Base-by-base conservation (phyloP, 2,113 vertebrate genomes). In the Podilymbus podiceps region DNA sequence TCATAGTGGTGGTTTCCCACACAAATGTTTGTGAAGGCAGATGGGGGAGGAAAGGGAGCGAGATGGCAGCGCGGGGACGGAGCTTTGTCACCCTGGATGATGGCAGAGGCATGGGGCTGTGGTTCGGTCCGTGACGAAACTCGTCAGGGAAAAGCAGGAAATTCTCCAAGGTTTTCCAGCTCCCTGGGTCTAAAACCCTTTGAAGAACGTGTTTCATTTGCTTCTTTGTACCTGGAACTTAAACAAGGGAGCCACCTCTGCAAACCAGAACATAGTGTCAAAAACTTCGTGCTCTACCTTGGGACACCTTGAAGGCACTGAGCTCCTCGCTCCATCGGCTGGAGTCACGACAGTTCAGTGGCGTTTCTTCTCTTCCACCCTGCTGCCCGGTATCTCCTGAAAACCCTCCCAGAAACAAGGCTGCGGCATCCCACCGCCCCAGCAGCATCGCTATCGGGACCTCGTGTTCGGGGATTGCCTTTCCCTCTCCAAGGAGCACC, bases 31-130 rank as follows among this genome's bases (percentile, higher is more conserved):
- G 73, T 7, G 72, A 52, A 7, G 2, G 2, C 28, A 35, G 44
- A n/a, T 0, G 4, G 33, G 52, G 58, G 66, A 50, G 56, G 47
- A 40, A 55, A 35, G 47, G 67, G 33, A 74, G 28, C 0, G 4
- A 42, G 42, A 42, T 18, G 10, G 59, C 79, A 50, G 47, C 31
- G 19, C 0, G 2, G 25, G 30, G 22, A 12, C 1, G 15, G 47
- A 82, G 49, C 71, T 30, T 63, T 15, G 0, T 44, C 67, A 56
- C 19, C 58, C 53, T 2, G 1, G 53, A 31, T 2, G 18, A 0
- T 0, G 2, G 24, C 53, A 21, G 72, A 59, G 35, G 21, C 1
- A 0, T 23, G 3, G 18, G 44, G 31, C 31, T 62, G 60, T 0
- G 1, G 27, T 13, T 62, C 5, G 0, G 1, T 8, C 62, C 5